Base-by-base conservation (phyloP, 2,888 invertebrate genomes). In the Drosophila prolongata region DNA sequence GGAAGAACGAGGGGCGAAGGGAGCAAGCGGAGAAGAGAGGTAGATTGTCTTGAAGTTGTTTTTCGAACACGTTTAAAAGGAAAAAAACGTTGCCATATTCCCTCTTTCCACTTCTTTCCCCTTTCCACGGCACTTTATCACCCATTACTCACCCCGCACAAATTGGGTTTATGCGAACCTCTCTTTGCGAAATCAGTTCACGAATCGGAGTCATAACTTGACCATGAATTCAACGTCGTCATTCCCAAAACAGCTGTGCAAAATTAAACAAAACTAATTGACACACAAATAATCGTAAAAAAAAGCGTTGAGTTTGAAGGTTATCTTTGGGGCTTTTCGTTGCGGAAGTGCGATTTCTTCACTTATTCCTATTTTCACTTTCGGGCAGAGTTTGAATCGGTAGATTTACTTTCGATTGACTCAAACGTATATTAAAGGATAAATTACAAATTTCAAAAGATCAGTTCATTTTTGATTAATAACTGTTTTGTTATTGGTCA, bases 21-120 rank as follows among this genome's bases (percentile, higher is more conserved):
- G 30, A 30, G 30, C 8, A 6, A 1, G 30, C 30, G 30, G 24
- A 43, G 44, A 40, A 14, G 30, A 43, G 44, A 19, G 38, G 56
- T 24, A 27, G 43, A 35, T 40, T 53, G 54, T 68, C 68, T 78
- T 78, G 55, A 76, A 87, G 84, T 80, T 69, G 78, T 74, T 81
- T 82, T 68, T 70, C 38, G 71, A 86, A 86, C 83, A 86, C 73
- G 76, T 80, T 80, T 79, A 38, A 66, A 67, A 35, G 47, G 47
- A 49, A 34, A 47, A 47, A 19, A 43, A 44, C 19, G 35, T 35
- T 35, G 10, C 35, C 10, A 24, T 14, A 47, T 6, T 61, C 16
- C 37, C 46, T 40, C 53, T 16, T 65, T 73, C 37, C 27, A 47
- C 19, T 35, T 11, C 24, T 30, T 6, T 13, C 13, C 58, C 52